Conservation (phyloP, 2,113 vertebrate genomes). For the Acrocephalus arundinaceus region DNA sequence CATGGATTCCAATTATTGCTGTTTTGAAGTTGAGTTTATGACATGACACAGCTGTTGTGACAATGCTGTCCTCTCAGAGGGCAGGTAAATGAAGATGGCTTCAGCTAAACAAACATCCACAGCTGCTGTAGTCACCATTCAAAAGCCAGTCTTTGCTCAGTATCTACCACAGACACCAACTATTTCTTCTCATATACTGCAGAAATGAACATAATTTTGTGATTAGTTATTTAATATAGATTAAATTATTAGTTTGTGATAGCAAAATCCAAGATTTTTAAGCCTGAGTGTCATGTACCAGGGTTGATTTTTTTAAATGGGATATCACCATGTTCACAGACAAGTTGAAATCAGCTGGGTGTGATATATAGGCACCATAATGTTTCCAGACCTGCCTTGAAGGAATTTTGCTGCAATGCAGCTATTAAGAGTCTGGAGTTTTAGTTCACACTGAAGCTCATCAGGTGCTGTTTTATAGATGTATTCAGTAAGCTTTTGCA, state of each 20-base stretch:
- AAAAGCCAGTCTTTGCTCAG: not conserved
- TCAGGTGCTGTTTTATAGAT: not conserved
- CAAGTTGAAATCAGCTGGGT: not conserved
- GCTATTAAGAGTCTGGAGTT: not conserved
- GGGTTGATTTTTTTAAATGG: not conserved
- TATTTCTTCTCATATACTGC: not conserved
- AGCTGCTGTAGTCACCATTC: not conserved
- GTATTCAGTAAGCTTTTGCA: not conserved
- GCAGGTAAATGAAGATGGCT: not conserved
- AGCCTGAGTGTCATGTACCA: not conserved
- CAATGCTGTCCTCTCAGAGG: not conserved
- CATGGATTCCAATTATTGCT: not conserved
- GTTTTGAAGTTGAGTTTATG: not conserved
- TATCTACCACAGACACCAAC: not conserved
- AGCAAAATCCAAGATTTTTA: not conserved
- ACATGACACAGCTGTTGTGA: not conserved
- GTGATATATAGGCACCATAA: not conserved
- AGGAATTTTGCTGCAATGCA: conserved; percentile 13
- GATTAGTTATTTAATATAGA: not conserved
- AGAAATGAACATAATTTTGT: not conserved
- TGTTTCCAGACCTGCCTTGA: not conserved
- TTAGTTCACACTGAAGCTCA: not conserved
- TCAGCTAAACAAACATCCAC: not conserved
- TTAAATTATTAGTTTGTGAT: not conserved
- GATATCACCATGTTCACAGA: not conserved